Percentiles rank a stretch among this genome's conserved stretches.
Conservation (phyloP, 2,888 invertebrate species). For the Erpobdella octoculata region DNA sequence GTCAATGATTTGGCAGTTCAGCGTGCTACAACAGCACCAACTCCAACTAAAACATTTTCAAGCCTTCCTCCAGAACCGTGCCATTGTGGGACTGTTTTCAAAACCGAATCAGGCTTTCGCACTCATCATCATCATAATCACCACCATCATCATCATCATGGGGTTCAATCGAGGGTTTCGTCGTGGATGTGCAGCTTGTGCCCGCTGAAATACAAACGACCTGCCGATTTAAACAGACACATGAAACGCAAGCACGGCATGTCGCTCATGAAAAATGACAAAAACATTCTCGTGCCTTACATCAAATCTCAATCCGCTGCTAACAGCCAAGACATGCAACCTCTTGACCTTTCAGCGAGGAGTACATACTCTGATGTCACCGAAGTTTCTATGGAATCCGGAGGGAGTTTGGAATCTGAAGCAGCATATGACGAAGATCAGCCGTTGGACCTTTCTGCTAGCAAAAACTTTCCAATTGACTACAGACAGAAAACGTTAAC, state of each 20-base stretch:
- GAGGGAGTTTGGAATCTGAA: not conserved
- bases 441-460: conserved; percentile 32
- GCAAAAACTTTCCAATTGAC: not conserved
- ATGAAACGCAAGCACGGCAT: conserved; percentile 47
- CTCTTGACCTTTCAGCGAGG: not conserved
- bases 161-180: not conserved
- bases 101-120: too few relatives aligned
- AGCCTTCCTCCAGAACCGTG: too few relatives aligned
- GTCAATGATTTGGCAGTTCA: not conserved
- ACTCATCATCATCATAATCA: not conserved
- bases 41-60: too few relatives aligned
- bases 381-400: not conserved
- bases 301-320: not conserved
- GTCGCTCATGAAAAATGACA: conserved; percentile 34
- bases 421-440: conserved; percentile 28
- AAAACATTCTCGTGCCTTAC: not conserved
- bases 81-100: too few relatives aligned
- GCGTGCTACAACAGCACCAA: too few relatives aligned
- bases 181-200: conserved; percentile 36
- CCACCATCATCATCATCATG: not conserved
- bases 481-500: conserved; percentile 12
- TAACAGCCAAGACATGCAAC: not conserved
- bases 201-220: conserved; percentile 42
- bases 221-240: conserved; percentile 47
- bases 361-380: not conserved